Evolutionary conservation across 2,113 vertebrate species (phyloP).

Genomic region (Riparia riparia): DNA sequence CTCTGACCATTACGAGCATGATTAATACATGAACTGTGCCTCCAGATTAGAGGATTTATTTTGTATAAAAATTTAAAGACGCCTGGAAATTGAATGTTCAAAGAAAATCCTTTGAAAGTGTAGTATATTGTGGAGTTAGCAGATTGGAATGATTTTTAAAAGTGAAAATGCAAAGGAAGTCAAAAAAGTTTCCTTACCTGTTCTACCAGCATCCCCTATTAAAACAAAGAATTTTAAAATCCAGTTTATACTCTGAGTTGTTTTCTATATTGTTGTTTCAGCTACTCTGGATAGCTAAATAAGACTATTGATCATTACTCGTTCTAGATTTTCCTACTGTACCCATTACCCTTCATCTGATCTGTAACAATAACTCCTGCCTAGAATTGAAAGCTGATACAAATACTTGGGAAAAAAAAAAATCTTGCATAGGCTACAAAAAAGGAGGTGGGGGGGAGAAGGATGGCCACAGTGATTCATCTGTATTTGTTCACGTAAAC

Average conservation of each 20-base stretch:
- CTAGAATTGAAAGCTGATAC: background rate
- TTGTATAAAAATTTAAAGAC: background rate
- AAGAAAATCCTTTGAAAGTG: constrained; percentile 69
- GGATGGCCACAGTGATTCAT: background rate
- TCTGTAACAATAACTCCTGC: background rate
- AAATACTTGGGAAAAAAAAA: background rate
- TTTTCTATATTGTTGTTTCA: constrained; percentile 40
- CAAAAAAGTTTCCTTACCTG: constrained; percentile 70
- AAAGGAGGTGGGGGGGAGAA: too few relatives aligned
- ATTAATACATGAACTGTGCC: background rate
- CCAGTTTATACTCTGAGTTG: constrained; percentile 54
- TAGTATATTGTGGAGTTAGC: constrained; percentile 58
- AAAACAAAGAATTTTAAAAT: constrained; percentile 74
- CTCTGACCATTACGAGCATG: constrained; percentile 3
- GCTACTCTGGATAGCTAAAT: constrained; percentile 14
- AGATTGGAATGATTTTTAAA: constrained; percentile 63
- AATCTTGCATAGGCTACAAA: background rate
- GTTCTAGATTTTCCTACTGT: background rate
- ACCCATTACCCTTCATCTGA: background rate
- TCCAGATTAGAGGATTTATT: constrained; percentile 33
- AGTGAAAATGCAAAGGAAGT: constrained; percentile 62
- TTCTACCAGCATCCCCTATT: constrained; percentile 72
- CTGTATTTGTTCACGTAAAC: background rate
- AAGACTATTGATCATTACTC: background rate
- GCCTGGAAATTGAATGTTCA: constrained; percentile 72